These are phyloP conservation scores for Melolontha melolontha DNA, from an alignment of 2,888 invertebrate genomes.

Conservation along the genomic window DNA sequence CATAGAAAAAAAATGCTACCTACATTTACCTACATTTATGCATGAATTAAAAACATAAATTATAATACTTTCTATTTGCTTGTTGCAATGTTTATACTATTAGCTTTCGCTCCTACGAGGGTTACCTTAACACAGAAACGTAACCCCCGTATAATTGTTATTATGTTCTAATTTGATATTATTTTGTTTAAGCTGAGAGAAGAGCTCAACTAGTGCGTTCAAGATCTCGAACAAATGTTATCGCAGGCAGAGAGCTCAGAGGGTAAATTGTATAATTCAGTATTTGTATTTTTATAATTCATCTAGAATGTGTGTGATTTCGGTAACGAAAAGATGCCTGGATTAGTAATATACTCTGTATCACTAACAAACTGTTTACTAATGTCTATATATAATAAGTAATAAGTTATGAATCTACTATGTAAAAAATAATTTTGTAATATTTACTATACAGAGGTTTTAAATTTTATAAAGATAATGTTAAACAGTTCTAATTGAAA, in stretches of 20 bases:
- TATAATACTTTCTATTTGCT: background rate
- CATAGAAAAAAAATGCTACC: background rate
- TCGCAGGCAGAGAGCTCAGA: constrained; percentile 76
- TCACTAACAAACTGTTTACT: too few species aligned
- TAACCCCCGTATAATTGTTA: background rate
- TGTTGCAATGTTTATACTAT: constrained; percentile 1
- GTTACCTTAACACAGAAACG: background rate
- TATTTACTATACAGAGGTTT: too few species aligned
- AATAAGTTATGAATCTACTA: too few species aligned
- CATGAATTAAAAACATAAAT: constrained; percentile 11
- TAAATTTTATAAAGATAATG: too few species aligned
- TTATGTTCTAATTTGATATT: background rate
- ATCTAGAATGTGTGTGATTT: too few species aligned
- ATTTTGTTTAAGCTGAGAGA: constrained; percentile 79
- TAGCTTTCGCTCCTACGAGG: background rate
- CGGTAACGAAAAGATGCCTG: too few species aligned
- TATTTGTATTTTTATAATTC: too few species aligned
- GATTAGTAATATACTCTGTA: too few species aligned
- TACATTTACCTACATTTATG: too few species aligned
- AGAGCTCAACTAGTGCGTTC: constrained; percentile 91
- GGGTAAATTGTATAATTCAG: constrained; percentile 66
- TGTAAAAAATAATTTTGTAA: too few species aligned
- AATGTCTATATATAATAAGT: too few species aligned
- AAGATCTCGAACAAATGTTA: constrained; percentile 84
- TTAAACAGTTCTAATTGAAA: too few species aligned